Conservation (phyloP, 2,113 vertebrate genomes). For the Aramus guarauna region DNA sequence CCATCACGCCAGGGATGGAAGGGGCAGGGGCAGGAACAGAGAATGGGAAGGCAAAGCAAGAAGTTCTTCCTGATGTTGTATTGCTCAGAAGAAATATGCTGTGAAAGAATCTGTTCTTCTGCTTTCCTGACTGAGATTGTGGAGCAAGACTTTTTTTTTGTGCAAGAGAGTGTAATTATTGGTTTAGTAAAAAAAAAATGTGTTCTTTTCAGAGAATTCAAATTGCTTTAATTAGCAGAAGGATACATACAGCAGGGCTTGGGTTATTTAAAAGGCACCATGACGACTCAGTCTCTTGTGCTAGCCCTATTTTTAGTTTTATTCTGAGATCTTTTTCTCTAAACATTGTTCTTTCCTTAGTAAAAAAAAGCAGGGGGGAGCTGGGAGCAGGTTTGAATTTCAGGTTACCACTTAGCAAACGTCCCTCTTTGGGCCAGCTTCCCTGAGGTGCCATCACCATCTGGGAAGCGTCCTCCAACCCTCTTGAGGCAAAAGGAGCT, state of each 20-base stretch:
- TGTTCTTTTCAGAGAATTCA: conserved; percentile 50
- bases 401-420: background rate
- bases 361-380: background rate
- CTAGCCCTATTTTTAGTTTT: conserved; percentile 49
- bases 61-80: conserved; percentile 14
- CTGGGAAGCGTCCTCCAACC: background rate
- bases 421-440: background rate
- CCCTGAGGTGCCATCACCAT: background rate
- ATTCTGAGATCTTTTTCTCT: background rate
- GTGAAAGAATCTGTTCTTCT: conserved; percentile 8
- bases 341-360: background rate
- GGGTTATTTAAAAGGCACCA: conserved; percentile 16
- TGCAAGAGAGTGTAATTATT: conserved; percentile 40
- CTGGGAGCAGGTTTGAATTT: background rate
- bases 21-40: background rate
- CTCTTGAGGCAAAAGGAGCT: background rate
- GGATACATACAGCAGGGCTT: conserved; percentile 20
- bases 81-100: background rate
- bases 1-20: conserved; percentile 25
- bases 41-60: background rate
- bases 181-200: conserved; percentile 22
- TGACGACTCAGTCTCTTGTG: background rate
- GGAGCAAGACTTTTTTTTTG: background rate
- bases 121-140: background rate
- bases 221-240: conserved; percentile 60